Evolutionary conservation across 2,797 vertebrate genomes (phyloP), one percentile per base, ranked within the genome.

Genomic region (Trachops cirrhosus): DNA sequence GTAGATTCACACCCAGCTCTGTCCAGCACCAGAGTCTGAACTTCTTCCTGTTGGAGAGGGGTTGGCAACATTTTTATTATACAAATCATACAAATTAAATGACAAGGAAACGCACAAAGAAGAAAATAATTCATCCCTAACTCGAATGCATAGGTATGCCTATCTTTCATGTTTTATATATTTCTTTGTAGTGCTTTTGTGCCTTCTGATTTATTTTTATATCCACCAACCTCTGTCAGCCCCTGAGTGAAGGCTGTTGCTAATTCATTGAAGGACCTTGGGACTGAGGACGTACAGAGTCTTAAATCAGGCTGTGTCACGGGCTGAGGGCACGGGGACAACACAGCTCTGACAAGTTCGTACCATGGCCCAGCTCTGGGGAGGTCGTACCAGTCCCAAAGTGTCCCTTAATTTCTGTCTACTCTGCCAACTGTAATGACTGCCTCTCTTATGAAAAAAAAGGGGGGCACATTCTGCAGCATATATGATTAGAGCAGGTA

Each of bases 151-250:
- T 1, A 34, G 64, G 39, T 37, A 41, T 64, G 41, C 29, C 41
- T 39, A 6, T 77, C 80, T 71, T 94, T 71, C 93, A 24, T 88
- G 22, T 80, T 79, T 86, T 67, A 3, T 68, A 11, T 75, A 26
- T 94, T 94, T 79, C 24, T 39, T 91, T 91, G 29, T 29, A 52
- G 68, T 79, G 41, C 88, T 95, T 95, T 92, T 94, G 67, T 93
- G 91, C 37, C 46, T 89, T 62, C 75, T 91, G 50, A 86, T 94
- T 91, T 92, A 89, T 95, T 94, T 96, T 96, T 95, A 80, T 67
- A 86, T 59, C 21, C 29, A 41, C 7, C 68, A 78, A 67, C 50
- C 46, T 95, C 78, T 92, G 54, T 78, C 44, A 92, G 74, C 39
- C 68, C 50, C 29, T 80, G 1, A 14, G 34, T 86, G 95, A 96